Conservation (phyloP, 2,797 vertebrate species). For the Paedocypris micromegethes region DNA sequence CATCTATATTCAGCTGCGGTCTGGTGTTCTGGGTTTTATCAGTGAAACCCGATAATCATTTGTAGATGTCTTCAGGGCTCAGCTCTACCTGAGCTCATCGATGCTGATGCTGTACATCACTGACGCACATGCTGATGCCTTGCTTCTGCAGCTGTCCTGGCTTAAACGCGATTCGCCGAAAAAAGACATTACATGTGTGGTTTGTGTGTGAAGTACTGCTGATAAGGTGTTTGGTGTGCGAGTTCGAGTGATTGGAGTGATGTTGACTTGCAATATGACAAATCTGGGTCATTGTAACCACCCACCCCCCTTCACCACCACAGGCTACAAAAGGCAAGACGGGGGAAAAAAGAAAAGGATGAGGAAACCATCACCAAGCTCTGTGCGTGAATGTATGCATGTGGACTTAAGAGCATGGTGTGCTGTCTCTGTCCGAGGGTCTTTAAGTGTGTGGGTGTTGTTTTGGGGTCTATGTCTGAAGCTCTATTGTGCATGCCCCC, state of each 20-base stretch:
- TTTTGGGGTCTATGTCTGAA: constrained; percentile 32
- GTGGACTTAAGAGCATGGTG: constrained; percentile 58
- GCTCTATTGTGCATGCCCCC: constrained; percentile 41
- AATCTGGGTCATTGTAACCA: constrained; percentile 77
- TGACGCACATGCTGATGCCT: constrained; percentile 10
- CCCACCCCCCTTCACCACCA: constrained; percentile 66
- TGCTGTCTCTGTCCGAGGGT: constrained; percentile 46
- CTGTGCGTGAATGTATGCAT: constrained; percentile 63
- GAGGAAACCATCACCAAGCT: constrained; percentile 64
- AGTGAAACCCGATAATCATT: constrained; percentile 29
- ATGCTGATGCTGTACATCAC: constrained; percentile 22
- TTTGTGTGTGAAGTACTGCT: constrained; percentile 30
- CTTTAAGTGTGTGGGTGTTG: constrained; percentile 35
- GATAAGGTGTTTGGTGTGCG: constrained; percentile 40
- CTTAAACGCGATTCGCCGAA: background rate
- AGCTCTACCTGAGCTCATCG: constrained; percentile 5
- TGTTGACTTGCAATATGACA: constrained; percentile 73
- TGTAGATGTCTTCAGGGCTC: constrained; percentile 12
- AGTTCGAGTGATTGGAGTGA: constrained; percentile 69
- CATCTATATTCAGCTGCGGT: constrained; percentile 1
- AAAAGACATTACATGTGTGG: constrained; percentile 12
- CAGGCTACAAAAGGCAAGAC: constrained; percentile 63
- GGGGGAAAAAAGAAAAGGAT: constrained; percentile 62
- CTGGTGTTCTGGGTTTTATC: constrained; percentile 6
- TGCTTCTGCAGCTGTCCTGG: constrained; percentile 10